phyloP scores from a whole-genome alignment of 2,113 vertebrate species.

The Corvus moneduloides region DNA sequence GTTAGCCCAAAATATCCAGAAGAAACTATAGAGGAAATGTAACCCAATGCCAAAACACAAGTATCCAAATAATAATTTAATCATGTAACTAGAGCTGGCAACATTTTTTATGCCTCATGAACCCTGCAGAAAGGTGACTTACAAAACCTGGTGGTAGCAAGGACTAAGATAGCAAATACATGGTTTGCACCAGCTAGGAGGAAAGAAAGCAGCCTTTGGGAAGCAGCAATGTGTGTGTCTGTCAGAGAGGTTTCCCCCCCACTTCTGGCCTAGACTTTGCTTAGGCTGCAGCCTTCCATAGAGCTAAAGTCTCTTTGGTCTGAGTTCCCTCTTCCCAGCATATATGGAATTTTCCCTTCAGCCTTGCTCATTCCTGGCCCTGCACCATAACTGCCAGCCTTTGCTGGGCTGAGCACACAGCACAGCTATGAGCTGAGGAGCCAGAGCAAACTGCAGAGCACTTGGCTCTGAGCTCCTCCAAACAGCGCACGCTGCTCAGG shows the following conservation, averaged over 20 bases:
- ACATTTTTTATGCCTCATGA: background rate
- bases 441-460: background rate
- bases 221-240: background rate
- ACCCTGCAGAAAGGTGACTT: background rate
- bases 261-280: background rate
- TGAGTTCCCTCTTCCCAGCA: conserved; percentile 13
- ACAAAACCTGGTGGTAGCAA: background rate
- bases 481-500: background rate
- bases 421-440: background rate
- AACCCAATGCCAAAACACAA: background rate
- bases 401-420: background rate
- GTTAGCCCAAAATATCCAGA: background rate
- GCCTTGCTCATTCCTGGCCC: conserved; percentile 10
- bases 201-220: background rate
- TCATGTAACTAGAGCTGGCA: background rate
- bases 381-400: background rate
- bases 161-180: background rate
- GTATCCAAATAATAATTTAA: background rate
- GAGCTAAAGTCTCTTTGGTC: conserved; percentile 18
- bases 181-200: background rate
- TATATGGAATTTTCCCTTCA: background rate
- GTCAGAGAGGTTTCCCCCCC: background rate
- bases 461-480: background rate
- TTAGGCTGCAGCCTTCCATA: background rate
- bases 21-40: background rate